These are phyloP conservation scores for Halotydeus destructor DNA, from an alignment of 1,140 invertebrate genomes.

Conservation along the genomic window DNA sequence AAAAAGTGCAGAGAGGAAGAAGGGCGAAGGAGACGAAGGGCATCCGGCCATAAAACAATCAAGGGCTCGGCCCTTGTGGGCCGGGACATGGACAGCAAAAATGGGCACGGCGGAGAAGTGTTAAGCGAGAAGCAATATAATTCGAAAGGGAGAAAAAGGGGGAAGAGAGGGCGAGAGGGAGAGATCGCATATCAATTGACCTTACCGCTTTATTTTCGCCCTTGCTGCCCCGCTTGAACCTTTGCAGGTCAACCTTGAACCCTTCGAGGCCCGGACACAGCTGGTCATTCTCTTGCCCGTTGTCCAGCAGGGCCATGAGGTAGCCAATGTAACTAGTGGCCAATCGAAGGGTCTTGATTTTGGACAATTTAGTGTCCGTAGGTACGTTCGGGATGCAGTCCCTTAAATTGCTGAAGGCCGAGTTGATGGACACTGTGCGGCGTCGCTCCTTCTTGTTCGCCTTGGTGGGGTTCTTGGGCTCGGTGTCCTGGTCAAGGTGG, in stretches of 20 bases:
- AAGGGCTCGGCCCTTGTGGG: no score
- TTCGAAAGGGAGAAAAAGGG: no score
- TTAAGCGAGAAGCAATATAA: no score
- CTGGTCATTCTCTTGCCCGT: constrained; percentile 25
- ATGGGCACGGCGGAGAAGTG: no score
- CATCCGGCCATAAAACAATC: no score
- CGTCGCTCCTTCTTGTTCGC: constrained; percentile 84
- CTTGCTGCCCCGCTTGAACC: constrained; percentile 34
- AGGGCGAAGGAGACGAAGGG: no score
- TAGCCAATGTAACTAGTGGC: constrained; percentile 32
- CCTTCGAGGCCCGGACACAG: constrained; percentile 7
- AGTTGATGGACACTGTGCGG: constrained; percentile 77
- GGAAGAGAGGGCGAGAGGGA: no score
- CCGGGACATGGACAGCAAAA: no score
- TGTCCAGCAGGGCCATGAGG: constrained; percentile 29
- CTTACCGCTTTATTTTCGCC: no score
- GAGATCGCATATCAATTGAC: no score
- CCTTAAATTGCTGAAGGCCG: constrained; percentile 68
- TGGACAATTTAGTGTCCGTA: constrained; percentile 66
- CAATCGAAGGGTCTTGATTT: constrained; percentile 32
- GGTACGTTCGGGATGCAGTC: constrained; percentile 91
- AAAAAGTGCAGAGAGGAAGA: no score
- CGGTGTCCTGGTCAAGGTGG: no score
- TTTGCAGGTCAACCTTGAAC: constrained; percentile 22
- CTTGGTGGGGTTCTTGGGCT: constrained; percentile 15